Base-by-base conservation (phyloP, 2,113 vertebrate species). In the mouse (Mus musculus) region DNA sequence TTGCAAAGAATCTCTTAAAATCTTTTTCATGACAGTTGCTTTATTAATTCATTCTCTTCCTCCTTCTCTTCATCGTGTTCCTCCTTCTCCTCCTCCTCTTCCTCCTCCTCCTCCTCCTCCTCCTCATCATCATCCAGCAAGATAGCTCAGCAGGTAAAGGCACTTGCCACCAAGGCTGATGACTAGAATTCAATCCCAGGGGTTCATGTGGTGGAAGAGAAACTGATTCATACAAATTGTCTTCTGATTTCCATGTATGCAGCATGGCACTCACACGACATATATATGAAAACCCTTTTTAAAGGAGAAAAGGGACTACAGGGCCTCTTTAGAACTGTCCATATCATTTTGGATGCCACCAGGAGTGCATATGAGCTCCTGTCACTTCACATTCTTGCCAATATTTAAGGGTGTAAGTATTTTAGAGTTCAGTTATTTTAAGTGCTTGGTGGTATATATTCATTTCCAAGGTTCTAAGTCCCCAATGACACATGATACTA, bases 31-130 rank as follows among this genome's bases (percentile, higher is more conserved):
- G 16, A 65, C 1, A 30, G 81, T n/a, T 84, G 14, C 24, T 63
- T 17, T 10, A 22, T 28, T 63, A 16, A 17, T 69, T 30, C 26
- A 11, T 30, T 7, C 2, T 65, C 61, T 9, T 11, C 63, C 42
- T 42, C 42, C 42, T 42, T 42, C 42, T 42, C 42, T 42, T 42
- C 42, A 42, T 42, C 42, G 42, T 42, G 2, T 3, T 28, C 8
- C 3, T 30, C 26, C 0, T 65, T 3, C 2, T 28, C 3, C 8
- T 65, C 28, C 7, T 12, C 24, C 8, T 65, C 24, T 0, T 28
- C 26, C 7, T 63, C 61, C 7, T 26, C 59, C 19, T 20, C 59
- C 19, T 22, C 56, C 4, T 59, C 56, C 19, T 7, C 56, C 20
- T 22, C 59, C 19, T 6, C 59, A 63, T 63, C 61, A 63, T 63